Base-by-base conservation (phyloP, 2,797 vertebrate species). In the Okamejei kenojei region DNA sequence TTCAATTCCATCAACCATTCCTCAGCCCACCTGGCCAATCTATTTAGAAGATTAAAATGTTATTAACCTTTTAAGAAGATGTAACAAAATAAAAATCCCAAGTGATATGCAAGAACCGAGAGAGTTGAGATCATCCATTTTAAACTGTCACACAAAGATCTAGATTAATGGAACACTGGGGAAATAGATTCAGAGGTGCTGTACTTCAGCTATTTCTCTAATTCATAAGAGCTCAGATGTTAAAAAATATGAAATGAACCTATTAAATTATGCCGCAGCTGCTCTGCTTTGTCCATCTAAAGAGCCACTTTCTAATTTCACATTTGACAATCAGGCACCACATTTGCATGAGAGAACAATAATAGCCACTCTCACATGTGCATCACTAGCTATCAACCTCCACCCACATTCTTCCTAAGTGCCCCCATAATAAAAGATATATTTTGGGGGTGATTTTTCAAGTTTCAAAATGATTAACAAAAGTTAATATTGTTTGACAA, bases 401-500 rank as follows among this genome's bases (percentile, higher is more conserved):
- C 84, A 35, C 84, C 63, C 63, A 88, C 84, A 88, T 35, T 63
- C n/a, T 88, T 68, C 63, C 84, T 68, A 21, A 68, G 84, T 88
- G n/a, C 21, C 2, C 84, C 65, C 61, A 88, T 11, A 88, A 68
- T 32, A 88, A 88, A 88, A 88, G 5, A 88, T 35, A 13, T n/a
- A 65, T 17, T 32, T n/a, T 63, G 15, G 61, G 45, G 84, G 84
- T 68, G 61, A 68, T 68, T 68, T 88, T 88, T 88, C 63, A 88
- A 88, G 84, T 68, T 68, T 88, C 38, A 1, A 88, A 88, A 88
- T 86, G 58, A 86, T 88, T 68, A 88, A 35, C 63, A 68, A 68
- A 32, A 68, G 63, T 32, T 88, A 35, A 88, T 88, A 88, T 88
- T 88, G 84, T 32, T 68, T 88, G 61, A 88, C n/a, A 65, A 86